These are phyloP conservation scores for Macaria notata DNA, from an alignment of 2,888 invertebrate genomes.

Conservation along the genomic window DNA sequence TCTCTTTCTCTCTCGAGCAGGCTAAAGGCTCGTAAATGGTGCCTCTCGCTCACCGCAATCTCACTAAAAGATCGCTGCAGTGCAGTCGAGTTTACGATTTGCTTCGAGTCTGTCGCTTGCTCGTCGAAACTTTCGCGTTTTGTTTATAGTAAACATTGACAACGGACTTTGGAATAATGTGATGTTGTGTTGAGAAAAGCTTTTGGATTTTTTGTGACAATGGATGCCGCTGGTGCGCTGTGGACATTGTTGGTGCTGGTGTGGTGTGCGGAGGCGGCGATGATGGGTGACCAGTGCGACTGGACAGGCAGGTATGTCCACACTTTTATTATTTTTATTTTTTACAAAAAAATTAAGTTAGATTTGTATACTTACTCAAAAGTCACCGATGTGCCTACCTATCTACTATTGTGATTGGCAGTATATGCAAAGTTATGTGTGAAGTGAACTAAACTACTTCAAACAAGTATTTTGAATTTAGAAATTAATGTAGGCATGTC, in stretches of 20 bases:
- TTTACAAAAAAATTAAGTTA: conserved; percentile 14
- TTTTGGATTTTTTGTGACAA: conserved; percentile 46
- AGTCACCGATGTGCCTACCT: too few species aligned
- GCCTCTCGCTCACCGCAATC: conserved; percentile 35
- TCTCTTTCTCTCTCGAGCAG: conserved; percentile 49
- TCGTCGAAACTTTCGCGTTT: conserved; percentile 37
- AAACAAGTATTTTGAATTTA: too few species aligned
- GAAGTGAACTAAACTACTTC: too few species aligned
- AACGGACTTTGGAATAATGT: conserved; percentile 49
- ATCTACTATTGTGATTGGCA: too few species aligned
- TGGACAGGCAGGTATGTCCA: conserved; percentile 85
- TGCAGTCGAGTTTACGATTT: conserved; percentile 51
- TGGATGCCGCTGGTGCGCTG: conserved; percentile 58
- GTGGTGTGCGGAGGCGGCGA: conserved; percentile 75
- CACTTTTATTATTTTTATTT: conserved; percentile 41
- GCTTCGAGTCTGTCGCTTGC: conserved; percentile 36
- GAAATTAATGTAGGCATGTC: too few species aligned
- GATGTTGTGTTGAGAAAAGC: conserved; percentile 32
- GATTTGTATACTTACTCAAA: too few species aligned
- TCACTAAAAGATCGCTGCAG: conserved; percentile 31
- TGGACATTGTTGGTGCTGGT: conserved; percentile 71
- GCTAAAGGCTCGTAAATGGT: conserved; percentile 27
- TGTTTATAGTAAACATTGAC: conserved; percentile 50
- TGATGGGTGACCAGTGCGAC: conserved; percentile 86
- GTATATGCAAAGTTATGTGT: too few species aligned